A percentile compares a stretch with the other conserved stretches of the same genome.
Evolutionary conservation across 2,797 vertebrate genomes (phyloP).

Genomic region (Scyliorhinus canicula): DNA sequence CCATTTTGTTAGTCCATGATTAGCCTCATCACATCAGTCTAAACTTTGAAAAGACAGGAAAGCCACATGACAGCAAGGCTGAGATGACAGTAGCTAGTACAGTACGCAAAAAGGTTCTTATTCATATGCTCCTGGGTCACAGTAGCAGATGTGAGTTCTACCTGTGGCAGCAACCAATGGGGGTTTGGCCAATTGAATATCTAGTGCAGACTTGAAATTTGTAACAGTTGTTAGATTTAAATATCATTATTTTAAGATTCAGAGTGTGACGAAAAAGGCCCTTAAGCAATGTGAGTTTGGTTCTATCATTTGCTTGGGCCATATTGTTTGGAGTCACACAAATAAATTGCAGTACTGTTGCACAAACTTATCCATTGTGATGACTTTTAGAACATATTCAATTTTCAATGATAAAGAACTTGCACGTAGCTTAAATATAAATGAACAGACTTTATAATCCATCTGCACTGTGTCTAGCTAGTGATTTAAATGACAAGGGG

Average conservation of each 20-base stretch:
- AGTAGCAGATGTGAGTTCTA: background rate
- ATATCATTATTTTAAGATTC: background rate
- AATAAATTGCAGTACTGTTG: background rate
- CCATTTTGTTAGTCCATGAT: background rate
- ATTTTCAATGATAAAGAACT: background rate
- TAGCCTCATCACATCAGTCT: background rate
- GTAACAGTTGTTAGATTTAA: background rate
- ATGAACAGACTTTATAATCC: background rate
- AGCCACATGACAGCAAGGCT: background rate
- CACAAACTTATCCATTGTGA: background rate
- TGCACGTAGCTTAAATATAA: background rate
- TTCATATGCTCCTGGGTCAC: background rate
- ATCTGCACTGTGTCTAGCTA: background rate
- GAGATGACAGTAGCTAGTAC: background rate
- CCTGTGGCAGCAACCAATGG: background rate
- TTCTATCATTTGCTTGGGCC: background rate
- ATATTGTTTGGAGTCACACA: background rate
- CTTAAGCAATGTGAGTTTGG: background rate
- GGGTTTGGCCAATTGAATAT: background rate
- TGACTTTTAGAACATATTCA: background rate
- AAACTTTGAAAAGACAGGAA: background rate
- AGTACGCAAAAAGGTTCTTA: background rate
- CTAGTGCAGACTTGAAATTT: background rate
- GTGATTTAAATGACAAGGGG: background rate
- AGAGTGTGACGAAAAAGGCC: background rate